Percentiles rank a stretch among this genome's conserved stretches.
Conservation (phyloP, 2,797 vertebrate species). For the Sebastes aleutianus region DNA sequence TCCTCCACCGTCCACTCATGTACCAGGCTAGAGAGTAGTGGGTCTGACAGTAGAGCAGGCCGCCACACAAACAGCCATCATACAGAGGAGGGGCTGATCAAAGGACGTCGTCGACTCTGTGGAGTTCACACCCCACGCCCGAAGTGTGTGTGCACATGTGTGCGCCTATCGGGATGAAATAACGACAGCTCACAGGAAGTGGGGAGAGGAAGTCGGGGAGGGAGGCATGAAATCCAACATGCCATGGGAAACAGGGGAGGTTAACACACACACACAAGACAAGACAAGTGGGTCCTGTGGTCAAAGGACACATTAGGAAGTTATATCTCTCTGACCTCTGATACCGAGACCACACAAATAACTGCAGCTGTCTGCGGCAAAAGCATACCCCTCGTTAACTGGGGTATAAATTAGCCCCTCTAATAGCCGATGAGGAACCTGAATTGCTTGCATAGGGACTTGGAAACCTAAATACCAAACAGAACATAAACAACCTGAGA, state of each 20-base stretch:
- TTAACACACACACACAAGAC: constrained; percentile 39
- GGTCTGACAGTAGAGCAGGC: constrained; percentile 50
- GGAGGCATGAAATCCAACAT: constrained; percentile 71
- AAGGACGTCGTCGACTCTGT: constrained; percentile 65
- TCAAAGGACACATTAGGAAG: constrained; percentile 78
- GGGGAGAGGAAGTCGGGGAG: constrained; percentile 68
- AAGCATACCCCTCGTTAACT: constrained; percentile 53
- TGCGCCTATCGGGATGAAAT: constrained; percentile 71
- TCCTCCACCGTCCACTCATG: constrained; percentile 54
- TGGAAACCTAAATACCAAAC: constrained; percentile 60
- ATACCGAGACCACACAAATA: constrained; percentile 73
- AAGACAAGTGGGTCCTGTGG: constrained; percentile 69
- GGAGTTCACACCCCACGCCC: constrained; percentile 70
- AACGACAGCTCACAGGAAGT: constrained; percentile 76
- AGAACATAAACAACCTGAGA: constrained; percentile 60
- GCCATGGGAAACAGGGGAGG: constrained; percentile 69
- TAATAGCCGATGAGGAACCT: constrained; percentile 53
- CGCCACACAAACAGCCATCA: constrained; percentile 68
- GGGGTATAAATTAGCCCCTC: constrained; percentile 67
- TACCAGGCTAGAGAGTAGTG: constrained; percentile 29
- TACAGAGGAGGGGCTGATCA: constrained; percentile 73
- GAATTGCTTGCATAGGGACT: constrained; percentile 59
- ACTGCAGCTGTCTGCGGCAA: constrained; percentile 61
- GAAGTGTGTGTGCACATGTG: constrained; percentile 49
- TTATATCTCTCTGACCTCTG: constrained; percentile 76